Base-by-base conservation (phyloP, 2,888 invertebrate genomes). In the Xestia sexstrigata region DNA sequence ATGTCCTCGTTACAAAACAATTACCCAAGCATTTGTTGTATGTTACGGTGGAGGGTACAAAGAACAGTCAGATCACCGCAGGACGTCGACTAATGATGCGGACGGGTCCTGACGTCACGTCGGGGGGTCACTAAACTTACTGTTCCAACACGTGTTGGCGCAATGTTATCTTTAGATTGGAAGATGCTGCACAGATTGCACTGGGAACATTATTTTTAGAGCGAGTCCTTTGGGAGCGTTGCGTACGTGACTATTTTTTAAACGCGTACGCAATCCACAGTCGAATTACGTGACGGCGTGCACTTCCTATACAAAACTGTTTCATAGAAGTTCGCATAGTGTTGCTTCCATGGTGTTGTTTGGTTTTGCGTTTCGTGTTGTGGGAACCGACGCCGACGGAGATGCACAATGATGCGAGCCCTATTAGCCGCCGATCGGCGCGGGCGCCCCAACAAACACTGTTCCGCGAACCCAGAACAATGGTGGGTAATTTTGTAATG, bases 401-500 rank as follows among this genome's bases (percentile, higher is more conserved):
- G 93, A 94, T 93, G 93, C 86, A 94, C 94, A 95, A 94, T 94
- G 93, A 94, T 92, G 93, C 91, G 90, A 92, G 91, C 88, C 89
- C 92, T 93, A 95, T 94, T 94, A 93, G 90, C 91, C 92, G 90
- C 92, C 91, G 93, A 95, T 93, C 91, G 91, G 87, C 88, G 90
- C 92, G 89, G 91, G 91, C 91, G 90, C 91, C 89, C 88, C 91
- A 92, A 93, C 92, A 93, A 93, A 91, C 90, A 88, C 88, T 92
- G 94, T 96, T 96, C 96, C 92, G 93, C 94, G 95, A 96, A 96
- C 92, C 84, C 93, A 94, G 94, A 95, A 96, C 96, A 96, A 96
- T 96, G 93, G 95, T 92, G 93, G 92, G 94, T 95, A 94, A 94
- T 96, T 95, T 96, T 96, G 95, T 96, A 96, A 96, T 96, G 93